Conservation (phyloP, 2,888 invertebrate species). For the Acrocera orbiculus region DNA sequence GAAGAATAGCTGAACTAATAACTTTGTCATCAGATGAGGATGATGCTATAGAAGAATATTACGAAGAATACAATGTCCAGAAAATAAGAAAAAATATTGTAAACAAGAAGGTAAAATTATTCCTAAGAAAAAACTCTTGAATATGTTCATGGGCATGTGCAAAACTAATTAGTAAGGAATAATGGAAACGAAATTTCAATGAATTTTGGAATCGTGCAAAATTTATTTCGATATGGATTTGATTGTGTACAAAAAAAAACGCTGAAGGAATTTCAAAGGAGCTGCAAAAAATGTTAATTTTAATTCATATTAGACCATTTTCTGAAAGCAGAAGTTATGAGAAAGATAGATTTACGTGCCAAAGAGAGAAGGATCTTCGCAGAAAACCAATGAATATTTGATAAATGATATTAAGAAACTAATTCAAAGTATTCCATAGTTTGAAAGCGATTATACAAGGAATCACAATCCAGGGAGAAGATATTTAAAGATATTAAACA, state of each 20-base stretch:
- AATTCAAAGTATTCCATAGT: constrained; percentile 3
- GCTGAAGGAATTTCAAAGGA: neutral
- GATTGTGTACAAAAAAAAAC: neutral
- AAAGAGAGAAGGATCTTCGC: constrained; percentile 3
- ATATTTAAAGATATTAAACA: constrained; percentile 5
- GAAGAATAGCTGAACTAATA: neutral
- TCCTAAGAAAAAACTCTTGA: neutral
- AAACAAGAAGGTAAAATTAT: neutral
- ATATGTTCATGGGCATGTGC: neutral
- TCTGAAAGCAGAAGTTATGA: constrained; percentile 3
- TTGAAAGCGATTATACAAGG: constrained; percentile 1
- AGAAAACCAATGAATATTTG: constrained; percentile 1
- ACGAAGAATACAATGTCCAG: neutral
- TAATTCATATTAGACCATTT: constrained; percentile 1
- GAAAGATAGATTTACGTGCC: constrained; percentile 3
- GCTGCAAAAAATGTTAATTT: neutral
- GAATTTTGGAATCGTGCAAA: neutral
- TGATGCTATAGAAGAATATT: neutral
- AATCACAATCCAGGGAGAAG: constrained; percentile 1
- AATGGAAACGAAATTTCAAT: neutral
- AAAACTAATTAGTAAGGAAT: neutral
- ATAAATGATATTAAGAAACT: constrained; percentile 1
- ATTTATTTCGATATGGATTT: neutral
- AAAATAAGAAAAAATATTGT: neutral
- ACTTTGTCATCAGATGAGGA: neutral